Percentiles rank a stretch among this genome's conserved stretches.
Conservation (phyloP, 2,797 vertebrate species). For the Sebastes diploproa region DNA sequence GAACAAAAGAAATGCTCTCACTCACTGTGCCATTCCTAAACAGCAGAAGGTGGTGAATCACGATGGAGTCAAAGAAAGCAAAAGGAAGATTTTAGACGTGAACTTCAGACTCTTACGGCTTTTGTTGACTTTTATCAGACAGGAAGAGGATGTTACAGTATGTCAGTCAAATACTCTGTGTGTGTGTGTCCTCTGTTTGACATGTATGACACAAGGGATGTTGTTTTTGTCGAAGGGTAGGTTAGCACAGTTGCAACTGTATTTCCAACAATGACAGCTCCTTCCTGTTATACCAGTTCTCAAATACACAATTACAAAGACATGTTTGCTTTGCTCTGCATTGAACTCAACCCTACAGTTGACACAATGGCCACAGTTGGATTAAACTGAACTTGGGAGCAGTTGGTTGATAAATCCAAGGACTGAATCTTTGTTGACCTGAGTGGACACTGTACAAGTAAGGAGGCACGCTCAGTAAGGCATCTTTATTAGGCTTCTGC, state of each 20-base stretch:
- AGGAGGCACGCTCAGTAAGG: not conserved
- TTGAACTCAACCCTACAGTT: not conserved
- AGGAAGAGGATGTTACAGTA: not conserved
- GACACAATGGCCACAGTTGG: not conserved
- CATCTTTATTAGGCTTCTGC: not conserved
- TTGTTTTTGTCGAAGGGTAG: conserved; percentile 13
- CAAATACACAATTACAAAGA: not conserved
- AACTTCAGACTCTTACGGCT: not conserved
- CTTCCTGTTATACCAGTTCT: conserved; percentile 36
- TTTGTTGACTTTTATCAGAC: not conserved
- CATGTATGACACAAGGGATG: not conserved
- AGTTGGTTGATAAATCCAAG: not conserved
- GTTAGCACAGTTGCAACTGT: not conserved
- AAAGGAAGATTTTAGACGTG: not conserved
- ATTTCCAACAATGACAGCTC: not conserved
- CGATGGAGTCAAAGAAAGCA: not conserved
- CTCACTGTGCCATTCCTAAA: conserved; percentile 7
- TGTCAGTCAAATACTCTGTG: not conserved
- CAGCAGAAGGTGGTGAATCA: not conserved
- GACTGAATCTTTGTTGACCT: not conserved
- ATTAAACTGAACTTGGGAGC: not conserved
- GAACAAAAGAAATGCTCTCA: conserved; percentile 42
- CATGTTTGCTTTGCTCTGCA: not conserved
- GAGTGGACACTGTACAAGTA: not conserved
- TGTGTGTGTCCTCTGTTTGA: not conserved